Evolutionary conservation across 2,113 vertebrate genomes (phyloP).

Genomic region (Rissa tridactyla): DNA sequence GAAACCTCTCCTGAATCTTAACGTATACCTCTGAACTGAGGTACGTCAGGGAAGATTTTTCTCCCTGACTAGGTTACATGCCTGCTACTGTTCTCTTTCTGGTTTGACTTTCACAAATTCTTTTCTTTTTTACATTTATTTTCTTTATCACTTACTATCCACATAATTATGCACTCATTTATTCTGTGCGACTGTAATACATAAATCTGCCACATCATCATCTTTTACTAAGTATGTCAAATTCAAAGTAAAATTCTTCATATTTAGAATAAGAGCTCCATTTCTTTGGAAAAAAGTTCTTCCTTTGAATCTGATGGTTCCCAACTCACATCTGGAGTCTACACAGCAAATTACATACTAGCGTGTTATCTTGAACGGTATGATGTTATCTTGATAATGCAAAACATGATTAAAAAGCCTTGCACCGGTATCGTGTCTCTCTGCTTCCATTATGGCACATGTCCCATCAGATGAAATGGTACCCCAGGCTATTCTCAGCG

Average conservation of each 20-base stretch:
- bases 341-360: neutral
- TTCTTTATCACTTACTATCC: neutral
- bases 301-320: neutral
- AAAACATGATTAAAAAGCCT: neutral
- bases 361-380: neutral
- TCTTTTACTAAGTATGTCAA: neutral
- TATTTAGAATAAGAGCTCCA: neutral
- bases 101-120: neutral
- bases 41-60: neutral
- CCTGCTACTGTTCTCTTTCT: neutral
- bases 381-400: neutral
- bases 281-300: neutral
- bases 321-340: neutral
- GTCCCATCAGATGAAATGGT: neutral
- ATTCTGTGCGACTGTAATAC: neutral
- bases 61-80: neutral
- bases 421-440: neutral
- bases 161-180: neutral
- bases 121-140: neutral
- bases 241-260: neutral
- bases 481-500: neutral
- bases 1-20: slow-evolving; percentile 20
- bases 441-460: neutral
- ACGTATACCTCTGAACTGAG: neutral
- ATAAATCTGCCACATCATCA: neutral